Evolutionary conservation across 2,888 invertebrate genomes (phyloP), one percentile per base, ranked within the genome.

Genomic region (Subacronicta megacephala): DNA sequence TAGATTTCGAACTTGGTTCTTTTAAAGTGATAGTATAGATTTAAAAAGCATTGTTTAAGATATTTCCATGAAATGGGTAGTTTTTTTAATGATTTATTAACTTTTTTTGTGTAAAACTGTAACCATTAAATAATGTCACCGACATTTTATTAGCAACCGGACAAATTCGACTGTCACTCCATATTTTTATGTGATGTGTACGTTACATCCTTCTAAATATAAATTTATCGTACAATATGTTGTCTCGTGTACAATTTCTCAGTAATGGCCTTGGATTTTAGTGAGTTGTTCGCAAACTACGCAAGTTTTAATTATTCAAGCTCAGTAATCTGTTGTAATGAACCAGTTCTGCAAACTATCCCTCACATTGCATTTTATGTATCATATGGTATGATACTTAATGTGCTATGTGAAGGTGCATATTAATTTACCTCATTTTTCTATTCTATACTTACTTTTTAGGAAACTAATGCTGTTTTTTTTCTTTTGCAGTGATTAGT

Each of bases 1-100:
- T 93, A 93, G 93, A 90, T 79, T 79, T 81, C 86, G 88, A 89
- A 90, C 88, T 90, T 90, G 90, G 88, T 90, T 87, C 90, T 76
- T 82, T 81, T 86, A 87, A 88, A 85, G 78, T 85, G 78, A 84
- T 89, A 83, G 82, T 74, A 77, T 72, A 82, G 76, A 82, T 82
- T 78, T 5, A 78, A 77, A 86, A 87, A 81, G 76, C 75, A 35
- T 47, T 66, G 31, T 38, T 0, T 37, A 37, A 17, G 7, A 38
- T 37, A 41, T 55, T n/a, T 65, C 50, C 29, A 23, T 17, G 16
- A 17, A 26, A 51, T 41, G 36, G 38, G 17, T 12, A 26, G 20
- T 43, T 42, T 47, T 41, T 18, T 54, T 35, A n/a, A 44, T 20
- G 6, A 36, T 9, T 36, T 43, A 36, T 31, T 4, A 31, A 49